Conservation (phyloP, 2,113 vertebrate species). For the Neolamprologus longior region DNA sequence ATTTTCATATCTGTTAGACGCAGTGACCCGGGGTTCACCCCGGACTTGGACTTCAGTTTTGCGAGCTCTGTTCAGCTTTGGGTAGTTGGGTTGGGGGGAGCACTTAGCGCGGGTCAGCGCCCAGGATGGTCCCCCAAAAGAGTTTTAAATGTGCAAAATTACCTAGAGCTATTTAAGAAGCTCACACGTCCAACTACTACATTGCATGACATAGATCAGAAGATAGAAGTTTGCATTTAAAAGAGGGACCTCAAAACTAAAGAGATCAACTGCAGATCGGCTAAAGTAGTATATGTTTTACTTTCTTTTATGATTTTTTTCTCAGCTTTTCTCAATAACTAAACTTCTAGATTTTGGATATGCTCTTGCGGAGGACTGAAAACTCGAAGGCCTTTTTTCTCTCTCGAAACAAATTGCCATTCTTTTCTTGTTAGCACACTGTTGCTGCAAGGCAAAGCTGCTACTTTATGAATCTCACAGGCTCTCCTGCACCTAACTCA, state of each 20-base stretch:
- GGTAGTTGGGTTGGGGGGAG: conserved; percentile 49
- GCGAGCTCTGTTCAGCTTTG: conserved; percentile 78
- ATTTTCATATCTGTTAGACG: conserved; percentile 99
- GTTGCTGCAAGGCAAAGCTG: conserved; percentile 13
- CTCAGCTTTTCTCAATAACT: neutral
- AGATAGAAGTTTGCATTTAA: neutral
- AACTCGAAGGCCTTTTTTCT: neutral
- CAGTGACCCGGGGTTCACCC: conserved; percentile 99
- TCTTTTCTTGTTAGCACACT: neutral
- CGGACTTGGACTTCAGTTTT: conserved; percentile 97
- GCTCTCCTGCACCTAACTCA: conserved; percentile 19
- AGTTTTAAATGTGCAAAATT: conserved; percentile 17
- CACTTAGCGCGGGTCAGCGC: conserved; percentile 80
- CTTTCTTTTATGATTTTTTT: neutral
- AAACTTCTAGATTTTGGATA: neutral
- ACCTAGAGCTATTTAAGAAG: neutral
- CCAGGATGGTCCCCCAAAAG: conserved; percentile 55
- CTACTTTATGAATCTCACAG: neutral
- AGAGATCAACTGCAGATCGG: neutral
- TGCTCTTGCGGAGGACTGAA: neutral
- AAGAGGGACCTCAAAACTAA: neutral
- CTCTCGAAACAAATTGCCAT: neutral
- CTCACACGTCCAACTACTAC: neutral
- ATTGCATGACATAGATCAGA: neutral
- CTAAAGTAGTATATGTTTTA: neutral